A percentile compares a stretch with the other conserved stretches of the same genome.
phyloP scores from a whole-genome alignment of 2,113 vertebrate species.

The Vireo altiloquus region DNA sequence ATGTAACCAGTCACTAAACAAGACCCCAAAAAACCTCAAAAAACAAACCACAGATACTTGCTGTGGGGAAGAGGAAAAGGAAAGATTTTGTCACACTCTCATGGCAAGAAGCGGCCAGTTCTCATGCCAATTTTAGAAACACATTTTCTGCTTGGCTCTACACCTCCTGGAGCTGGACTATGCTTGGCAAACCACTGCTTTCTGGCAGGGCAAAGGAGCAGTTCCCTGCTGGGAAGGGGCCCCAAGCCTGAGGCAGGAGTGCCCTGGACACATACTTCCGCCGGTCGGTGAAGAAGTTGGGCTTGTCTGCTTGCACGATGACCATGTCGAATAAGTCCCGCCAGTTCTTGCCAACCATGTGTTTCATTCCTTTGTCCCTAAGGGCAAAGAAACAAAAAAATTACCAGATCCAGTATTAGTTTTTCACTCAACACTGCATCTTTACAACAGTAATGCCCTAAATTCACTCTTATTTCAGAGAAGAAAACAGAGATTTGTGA shows the following conservation, averaged over 20 bases:
- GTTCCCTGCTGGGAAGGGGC: not conserved
- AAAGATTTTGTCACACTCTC: not conserved
- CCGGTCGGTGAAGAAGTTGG: slow-evolving; percentile 80
- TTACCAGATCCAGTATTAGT: not conserved
- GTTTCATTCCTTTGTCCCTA: slow-evolving; percentile 82
- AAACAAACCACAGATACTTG: not conserved
- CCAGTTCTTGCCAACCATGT: slow-evolving; percentile 83
- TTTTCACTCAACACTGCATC: not conserved
- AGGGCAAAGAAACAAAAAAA: not conserved
- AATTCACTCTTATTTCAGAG: not conserved
- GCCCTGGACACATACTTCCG: slow-evolving; percentile 69
- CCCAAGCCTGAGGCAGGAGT: not conserved
- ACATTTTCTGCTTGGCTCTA: not conserved
- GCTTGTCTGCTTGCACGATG: slow-evolving; percentile 82
- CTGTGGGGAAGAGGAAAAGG: not conserved
- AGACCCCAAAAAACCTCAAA: not conserved
- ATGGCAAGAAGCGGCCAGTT: not conserved
- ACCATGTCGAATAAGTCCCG: slow-evolving; percentile 79
- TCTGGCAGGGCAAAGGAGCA: not conserved
- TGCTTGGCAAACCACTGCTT: not conserved
- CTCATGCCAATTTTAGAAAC: not conserved
- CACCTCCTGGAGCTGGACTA: not conserved
- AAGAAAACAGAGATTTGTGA: not conserved
- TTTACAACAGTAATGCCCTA: not conserved
- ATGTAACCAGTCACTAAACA: not conserved